Conservation (phyloP, 2,113 vertebrate species). For the Strigops habroptila region DNA sequence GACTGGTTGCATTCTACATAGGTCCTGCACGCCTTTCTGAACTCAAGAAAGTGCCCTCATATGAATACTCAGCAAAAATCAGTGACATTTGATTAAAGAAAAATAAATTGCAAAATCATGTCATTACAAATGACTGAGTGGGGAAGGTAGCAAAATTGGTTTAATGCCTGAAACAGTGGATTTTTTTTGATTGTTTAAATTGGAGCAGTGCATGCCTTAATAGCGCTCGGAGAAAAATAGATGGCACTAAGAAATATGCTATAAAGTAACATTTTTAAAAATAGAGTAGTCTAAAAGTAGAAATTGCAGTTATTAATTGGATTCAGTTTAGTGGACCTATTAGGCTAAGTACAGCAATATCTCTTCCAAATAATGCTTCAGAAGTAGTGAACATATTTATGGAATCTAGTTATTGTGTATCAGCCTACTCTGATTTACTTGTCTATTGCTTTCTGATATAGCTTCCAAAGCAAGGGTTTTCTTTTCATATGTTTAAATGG, state of each 20-base stretch:
- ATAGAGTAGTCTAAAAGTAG: background rate
- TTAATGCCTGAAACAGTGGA: background rate
- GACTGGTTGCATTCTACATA: background rate
- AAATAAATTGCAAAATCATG: background rate
- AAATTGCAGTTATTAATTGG: background rate
- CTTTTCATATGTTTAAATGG: background rate
- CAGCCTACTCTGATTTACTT: background rate
- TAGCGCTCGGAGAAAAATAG: background rate
- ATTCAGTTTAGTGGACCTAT: background rate
- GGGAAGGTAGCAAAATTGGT: background rate
- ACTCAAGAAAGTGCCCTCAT: background rate
- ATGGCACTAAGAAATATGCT: background rate
- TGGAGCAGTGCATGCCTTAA: background rate
- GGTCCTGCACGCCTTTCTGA: background rate
- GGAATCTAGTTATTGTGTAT: background rate
- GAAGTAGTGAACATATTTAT: background rate
- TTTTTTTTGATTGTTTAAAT: background rate
- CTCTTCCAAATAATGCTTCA: background rate
- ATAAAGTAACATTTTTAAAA: background rate
- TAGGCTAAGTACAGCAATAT: background rate
- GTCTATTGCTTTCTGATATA: background rate
- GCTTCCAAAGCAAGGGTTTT: background rate
- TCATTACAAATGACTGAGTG: background rate
- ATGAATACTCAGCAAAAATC: background rate
- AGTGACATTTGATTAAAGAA: background rate